A percentile compares a stretch with the other conserved stretches of the same genome.
Conservation (phyloP, 2,797 vertebrate genomes). For the Sciurus carolinensis region DNA sequence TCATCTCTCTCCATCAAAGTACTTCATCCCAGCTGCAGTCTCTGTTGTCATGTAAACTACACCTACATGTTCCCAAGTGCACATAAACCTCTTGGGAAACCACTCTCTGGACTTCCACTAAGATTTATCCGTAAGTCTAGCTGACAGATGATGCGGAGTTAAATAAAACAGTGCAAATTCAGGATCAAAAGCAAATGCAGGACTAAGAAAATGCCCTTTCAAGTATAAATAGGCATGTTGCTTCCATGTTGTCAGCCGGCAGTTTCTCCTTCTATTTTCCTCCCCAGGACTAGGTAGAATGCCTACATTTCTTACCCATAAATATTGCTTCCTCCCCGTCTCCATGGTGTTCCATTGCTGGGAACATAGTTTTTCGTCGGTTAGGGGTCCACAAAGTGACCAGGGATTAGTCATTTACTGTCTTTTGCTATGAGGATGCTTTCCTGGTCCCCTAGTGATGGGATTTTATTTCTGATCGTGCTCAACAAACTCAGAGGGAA, state of each 20-base stretch:
- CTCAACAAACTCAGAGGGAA: constrained; percentile 60
- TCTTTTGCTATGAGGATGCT: neutral
- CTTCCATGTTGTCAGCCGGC: neutral
- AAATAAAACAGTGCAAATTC: neutral
- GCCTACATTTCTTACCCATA: neutral
- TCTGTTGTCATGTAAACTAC: neutral
- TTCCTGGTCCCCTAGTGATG: neutral
- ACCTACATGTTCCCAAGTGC: neutral
- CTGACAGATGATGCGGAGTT: neutral
- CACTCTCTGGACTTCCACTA: neutral
- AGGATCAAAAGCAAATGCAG: neutral
- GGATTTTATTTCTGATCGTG: constrained; percentile 50
- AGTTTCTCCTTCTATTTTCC: neutral
- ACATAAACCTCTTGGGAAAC: neutral
- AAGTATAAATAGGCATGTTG: neutral
- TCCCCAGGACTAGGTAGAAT: neutral
- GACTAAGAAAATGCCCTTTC: neutral
- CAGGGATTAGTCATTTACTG: neutral
- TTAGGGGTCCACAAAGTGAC: neutral
- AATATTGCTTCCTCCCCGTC: neutral
- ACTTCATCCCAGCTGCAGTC: neutral
- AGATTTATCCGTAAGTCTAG: neutral
- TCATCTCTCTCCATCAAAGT: neutral
- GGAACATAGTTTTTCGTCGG: neutral
- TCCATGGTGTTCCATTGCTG: neutral